phyloP scores from a whole-genome alignment of 2,113 vertebrate genomes.

The Rhinopomastus cyanomelas region DNA sequence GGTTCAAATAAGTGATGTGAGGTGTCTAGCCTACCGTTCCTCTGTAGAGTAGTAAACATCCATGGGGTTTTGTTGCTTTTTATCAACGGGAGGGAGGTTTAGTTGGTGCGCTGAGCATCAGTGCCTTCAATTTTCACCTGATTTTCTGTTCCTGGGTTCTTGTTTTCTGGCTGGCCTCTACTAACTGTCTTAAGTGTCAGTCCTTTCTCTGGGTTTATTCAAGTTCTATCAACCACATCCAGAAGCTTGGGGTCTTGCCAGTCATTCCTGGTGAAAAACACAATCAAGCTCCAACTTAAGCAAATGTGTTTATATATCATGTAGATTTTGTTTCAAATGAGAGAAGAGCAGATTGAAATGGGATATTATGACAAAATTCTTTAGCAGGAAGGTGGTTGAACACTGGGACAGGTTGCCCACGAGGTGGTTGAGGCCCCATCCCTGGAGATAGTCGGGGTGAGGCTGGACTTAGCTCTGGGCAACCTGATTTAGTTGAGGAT shows the following conservation, averaged over 20 bases:
- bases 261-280: background rate
- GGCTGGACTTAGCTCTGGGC: no score
- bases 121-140: background rate
- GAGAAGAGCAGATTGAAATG: no score
- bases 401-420: no score
- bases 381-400: no score
- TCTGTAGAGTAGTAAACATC: background rate
- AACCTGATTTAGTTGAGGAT: no score
- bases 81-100: background rate
- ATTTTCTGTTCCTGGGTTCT: background rate
- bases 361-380: no score
- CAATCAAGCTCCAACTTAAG: background rate
- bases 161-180: background rate
- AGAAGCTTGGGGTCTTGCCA: background rate
- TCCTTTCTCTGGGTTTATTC: background rate
- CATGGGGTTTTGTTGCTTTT: background rate
- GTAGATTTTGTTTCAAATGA: background rate
- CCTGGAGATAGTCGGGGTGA: no score
- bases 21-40: background rate
- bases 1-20: background rate
- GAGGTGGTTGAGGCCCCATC: no score
- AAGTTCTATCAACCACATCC: background rate
- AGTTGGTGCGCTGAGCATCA: background rate
- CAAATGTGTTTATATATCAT: rapidly evolving
- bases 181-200: rapidly evolving